Evolutionary conservation across 2,888 invertebrate genomes (phyloP), one percentile per base, ranked within the genome.

Genomic region (Heliconius sara): DNA sequence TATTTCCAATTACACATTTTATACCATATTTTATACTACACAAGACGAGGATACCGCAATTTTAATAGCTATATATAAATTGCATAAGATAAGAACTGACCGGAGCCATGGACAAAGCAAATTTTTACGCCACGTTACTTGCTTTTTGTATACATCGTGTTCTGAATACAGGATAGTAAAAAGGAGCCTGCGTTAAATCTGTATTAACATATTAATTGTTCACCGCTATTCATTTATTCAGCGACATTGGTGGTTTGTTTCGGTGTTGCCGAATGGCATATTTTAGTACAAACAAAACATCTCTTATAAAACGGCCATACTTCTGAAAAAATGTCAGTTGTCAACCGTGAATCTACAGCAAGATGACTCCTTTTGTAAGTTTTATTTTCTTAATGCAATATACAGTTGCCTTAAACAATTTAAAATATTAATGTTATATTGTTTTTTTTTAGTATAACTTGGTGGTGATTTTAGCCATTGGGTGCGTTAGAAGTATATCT

Each of bases 191-290:
- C 88, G 90, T 89, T 88, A 92, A 93, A 93, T 92, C 87, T 86
- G 88, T 87, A 95, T 95, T 94, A 90, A 84, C 95, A 94, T 95
- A 91, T 92, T 92, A 89, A 94, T 95, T 95, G 94, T 95, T 90
- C 82, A 84, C 87, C 87, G 84, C 92, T 92, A 91, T 94, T 94
- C 92, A 92, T 87, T 86, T 88, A 89, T 88, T 91, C 89, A 90
- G 89, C 89, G 95, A 93, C 95, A 95, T 95, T 95, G 95, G 90
- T 91, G 90, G 90, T 95, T 95, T 92, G 94, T 94, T 92, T 94
- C 93, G 92, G 92, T 94, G 90, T 94, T 93, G 91, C 92, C 89
- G 92, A 91, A 93, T 89, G 88, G 92, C 88, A 94, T 93, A 94
- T 91, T 92, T 95, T 90, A 89, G 84, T 84, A 87, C 88, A 89